A percentile compares a stretch with the other conserved stretches of the same genome.
Evolutionary conservation across 2,888 invertebrate genomes (phyloP).

Genomic region (Hartigia nigra): DNA sequence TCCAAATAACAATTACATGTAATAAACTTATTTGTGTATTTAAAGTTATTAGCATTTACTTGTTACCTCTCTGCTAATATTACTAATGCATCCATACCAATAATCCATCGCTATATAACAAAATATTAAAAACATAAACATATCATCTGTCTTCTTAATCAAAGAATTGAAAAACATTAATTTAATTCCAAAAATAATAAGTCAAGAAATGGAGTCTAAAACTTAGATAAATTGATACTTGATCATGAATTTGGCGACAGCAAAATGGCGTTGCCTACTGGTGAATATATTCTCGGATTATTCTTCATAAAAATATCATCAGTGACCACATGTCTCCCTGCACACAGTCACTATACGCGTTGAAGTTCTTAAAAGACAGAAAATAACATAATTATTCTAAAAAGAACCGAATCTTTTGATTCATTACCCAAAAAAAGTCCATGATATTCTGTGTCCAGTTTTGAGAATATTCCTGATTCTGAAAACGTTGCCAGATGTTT

Average conservation of each 20-base stretch:
- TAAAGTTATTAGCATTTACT: neutral
- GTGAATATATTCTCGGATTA: neutral
- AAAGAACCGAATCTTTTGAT: no score
- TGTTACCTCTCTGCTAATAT: neutral
- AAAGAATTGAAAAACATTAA: neutral
- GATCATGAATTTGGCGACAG: neutral
- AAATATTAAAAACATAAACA: neutral
- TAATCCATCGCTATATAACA: neutral
- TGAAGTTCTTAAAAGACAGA: neutral
- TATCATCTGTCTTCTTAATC: neutral
- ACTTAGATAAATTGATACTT: neutral
- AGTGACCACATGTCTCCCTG: neutral
- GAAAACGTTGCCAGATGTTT: neutral
- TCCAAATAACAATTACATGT: constrained; percentile 39
- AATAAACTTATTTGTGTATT: constrained; percentile 53
- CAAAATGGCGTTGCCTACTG: neutral
- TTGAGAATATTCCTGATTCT: neutral
- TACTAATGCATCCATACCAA: neutral
- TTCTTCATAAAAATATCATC: neutral
- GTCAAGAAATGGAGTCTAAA: neutral
- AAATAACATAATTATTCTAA: neutral
- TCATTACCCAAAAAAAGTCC: neutral
- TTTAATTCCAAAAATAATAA: neutral
- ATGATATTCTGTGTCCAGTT: neutral
- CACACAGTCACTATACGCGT: neutral